These are phyloP conservation scores for Lasioglossum marginatum DNA, from an alignment of 2,888 invertebrate genomes.

Conservation along the genomic window DNA sequence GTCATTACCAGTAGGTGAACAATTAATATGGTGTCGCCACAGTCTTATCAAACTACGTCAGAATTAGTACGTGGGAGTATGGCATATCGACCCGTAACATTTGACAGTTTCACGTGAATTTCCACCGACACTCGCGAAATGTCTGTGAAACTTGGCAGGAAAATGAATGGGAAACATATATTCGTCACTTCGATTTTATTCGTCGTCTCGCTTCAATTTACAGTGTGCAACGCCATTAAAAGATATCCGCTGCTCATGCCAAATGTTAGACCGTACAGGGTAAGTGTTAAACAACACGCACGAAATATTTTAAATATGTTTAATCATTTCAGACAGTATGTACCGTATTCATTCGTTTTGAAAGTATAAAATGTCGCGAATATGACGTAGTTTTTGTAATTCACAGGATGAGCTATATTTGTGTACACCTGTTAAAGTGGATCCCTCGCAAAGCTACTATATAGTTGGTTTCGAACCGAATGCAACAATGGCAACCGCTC, in stretches of 20 bases:
- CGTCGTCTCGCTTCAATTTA: slow-evolving; percentile 52
- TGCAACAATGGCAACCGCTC: slow-evolving; percentile 95
- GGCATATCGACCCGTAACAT: slow-evolving; percentile 65
- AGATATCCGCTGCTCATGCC: slow-evolving; percentile 93
- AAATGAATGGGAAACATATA: slow-evolving; percentile 52
- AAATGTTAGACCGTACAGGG: slow-evolving; percentile 91
- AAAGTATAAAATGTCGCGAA: neutral
- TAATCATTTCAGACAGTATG: neutral
- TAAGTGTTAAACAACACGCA: slow-evolving; percentile 80
- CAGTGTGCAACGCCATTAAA: slow-evolving; percentile 79
- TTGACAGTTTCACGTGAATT: slow-evolving; percentile 59
- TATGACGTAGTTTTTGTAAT: slow-evolving; percentile 44
- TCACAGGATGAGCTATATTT: slow-evolving; percentile 96
- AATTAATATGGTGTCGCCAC: slow-evolving; percentile 14
- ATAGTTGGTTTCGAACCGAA: slow-evolving; percentile 97
- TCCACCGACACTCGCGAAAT: slow-evolving; percentile 17
- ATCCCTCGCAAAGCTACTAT: slow-evolving; percentile 91
- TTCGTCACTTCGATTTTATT: slow-evolving; percentile 47
- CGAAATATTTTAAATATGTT: neutral
- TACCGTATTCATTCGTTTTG: neutral
- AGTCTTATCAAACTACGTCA: slow-evolving; percentile 48
- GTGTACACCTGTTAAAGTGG: slow-evolving; percentile 95
- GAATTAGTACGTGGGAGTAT: slow-evolving; percentile 12
- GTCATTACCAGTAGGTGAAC: neutral
- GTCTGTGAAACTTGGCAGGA: slow-evolving; percentile 16